phyloP scores from a whole-genome alignment of 2,113 vertebrate species.

The Eulacestoma nigropectus region DNA sequence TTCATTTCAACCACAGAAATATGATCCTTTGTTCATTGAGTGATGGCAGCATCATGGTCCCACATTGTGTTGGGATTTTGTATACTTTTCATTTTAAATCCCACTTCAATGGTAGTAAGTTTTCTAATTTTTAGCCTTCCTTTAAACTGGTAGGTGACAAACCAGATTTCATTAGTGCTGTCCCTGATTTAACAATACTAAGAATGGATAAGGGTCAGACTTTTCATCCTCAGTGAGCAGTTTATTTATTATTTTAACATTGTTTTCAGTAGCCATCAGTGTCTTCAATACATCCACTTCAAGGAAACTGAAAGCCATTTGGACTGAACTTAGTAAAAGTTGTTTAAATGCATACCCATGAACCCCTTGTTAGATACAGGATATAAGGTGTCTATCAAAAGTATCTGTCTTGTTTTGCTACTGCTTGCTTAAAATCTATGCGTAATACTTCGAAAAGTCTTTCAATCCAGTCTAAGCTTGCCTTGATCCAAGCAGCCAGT shows the following conservation, averaged over 20 bases:
- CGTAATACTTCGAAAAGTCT: background rate
- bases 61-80: background rate
- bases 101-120: background rate
- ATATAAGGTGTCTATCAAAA: background rate
- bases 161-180: background rate
- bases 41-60: background rate
- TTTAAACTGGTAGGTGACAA: background rate
- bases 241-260: background rate
- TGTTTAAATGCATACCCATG: background rate
- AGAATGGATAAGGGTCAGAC: background rate
- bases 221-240: background rate
- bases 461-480: background rate
- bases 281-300: background rate
- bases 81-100: background rate
- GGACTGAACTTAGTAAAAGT: background rate
- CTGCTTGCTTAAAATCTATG: background rate
- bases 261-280: background rate
- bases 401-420: background rate
- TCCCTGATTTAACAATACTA: background rate
- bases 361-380: background rate
- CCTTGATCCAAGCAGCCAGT: background rate
- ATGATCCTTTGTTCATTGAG: background rate
- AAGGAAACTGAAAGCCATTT: background rate
- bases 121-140: background rate
- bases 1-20: background rate